Percentiles rank a stretch among this genome's conserved stretches.
phyloP scores from a whole-genome alignment of 2,113 vertebrate genomes.

The Miniopterus natalensis region DNA sequence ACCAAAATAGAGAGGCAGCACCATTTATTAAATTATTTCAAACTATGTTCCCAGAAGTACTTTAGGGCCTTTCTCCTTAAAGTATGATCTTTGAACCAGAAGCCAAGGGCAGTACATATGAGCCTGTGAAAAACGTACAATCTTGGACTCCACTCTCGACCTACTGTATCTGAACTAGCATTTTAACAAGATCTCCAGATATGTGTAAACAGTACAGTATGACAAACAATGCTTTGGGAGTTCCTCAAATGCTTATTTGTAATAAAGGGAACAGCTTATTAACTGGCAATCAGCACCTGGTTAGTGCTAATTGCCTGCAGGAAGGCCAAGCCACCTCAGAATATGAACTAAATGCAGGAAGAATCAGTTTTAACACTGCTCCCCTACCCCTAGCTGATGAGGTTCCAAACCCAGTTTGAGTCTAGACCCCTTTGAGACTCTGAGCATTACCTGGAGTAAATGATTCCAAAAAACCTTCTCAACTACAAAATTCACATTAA shows the following conservation, averaged over 20 bases:
- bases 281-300: background rate
- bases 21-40: background rate
- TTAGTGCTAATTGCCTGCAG: background rate
- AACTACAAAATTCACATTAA: background rate
- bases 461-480: background rate
- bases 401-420: background rate
- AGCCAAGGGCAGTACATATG: background rate
- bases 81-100: background rate
- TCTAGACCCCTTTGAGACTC: background rate
- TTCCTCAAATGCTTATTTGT: background rate
- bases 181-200: conserved; percentile 23
- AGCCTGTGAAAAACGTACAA: background rate
- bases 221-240: background rate
- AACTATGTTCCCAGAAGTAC: background rate
- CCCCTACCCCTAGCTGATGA: background rate
- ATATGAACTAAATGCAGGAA: background rate
- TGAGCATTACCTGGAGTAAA: background rate
- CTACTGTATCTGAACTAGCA: background rate
- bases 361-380: conserved; percentile 3
- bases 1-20: background rate
- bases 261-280: background rate
- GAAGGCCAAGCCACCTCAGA: background rate
- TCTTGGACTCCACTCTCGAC: background rate
- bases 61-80: background rate
- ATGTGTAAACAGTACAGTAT: background rate